Evolutionary conservation across 2,888 invertebrate species (phyloP), one percentile per base, ranked within the genome.

Genomic region (Cylindroiulus punctatus): DNA sequence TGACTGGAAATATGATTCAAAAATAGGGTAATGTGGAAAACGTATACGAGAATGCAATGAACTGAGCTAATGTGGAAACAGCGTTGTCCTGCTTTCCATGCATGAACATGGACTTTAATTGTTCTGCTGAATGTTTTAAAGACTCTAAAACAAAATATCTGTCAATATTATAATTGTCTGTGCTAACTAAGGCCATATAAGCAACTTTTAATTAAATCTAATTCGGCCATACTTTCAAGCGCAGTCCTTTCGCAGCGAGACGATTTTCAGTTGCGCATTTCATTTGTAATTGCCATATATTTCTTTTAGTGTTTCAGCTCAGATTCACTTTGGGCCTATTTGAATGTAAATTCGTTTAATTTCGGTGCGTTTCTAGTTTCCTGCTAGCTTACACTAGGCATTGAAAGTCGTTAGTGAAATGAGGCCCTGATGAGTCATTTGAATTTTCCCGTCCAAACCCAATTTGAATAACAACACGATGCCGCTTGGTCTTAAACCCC

Each of bases 281-380:
- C 52, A 26, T 65, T 65, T 26, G 65, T 65, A 65, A 65, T 65
- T 65, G 65, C 65, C 65, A 65, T 65, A 65, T 65, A 65, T 82
- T 82, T 42, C 40, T 82, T 82, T 82, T 82, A 82, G 40, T 40
- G 82, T 82, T 82, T 32, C 17, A 65, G 65, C 82, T 82, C 36
- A 82, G 82, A 82, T 82, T 36, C 40, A 42, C 82, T 82, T 82
- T 82, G 82, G 82, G 42, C 36, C 82, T 82, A 82, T 82, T 82
- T 82, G 82, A 82, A 82, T 82, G 82, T 36, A 82, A 82, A 82
- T 82, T 82, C 82, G 42, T 82, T 82, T 82, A 82, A 82, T 82
- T 82, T 36, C 40, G 82, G 36, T 82, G 82, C 82, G 42, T 82
- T 40, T 82, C 82, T 82, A 82, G 82, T 82, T 42, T 82, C 36